These are phyloP conservation scores for Epinotia brunnichana DNA, from an alignment of 2,888 invertebrate genomes.

Conservation along the genomic window DNA sequence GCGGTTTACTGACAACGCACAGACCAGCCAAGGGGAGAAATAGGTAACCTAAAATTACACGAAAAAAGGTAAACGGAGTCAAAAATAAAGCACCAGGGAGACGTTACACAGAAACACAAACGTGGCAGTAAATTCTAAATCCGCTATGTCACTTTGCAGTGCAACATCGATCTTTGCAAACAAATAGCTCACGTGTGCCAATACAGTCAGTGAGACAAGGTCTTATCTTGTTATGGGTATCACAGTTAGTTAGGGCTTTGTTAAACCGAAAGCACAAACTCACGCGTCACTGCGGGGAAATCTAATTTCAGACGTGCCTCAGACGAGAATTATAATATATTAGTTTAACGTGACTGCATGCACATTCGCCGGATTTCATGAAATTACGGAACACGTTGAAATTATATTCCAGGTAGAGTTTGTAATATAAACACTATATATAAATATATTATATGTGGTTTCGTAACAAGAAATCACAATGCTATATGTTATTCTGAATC, in stretches of 20 bases:
- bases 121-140: not conserved
- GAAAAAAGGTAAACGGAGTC: too few species aligned
- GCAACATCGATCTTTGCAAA: constrained; percentile 12
- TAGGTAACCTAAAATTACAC: too few species aligned
- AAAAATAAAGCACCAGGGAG: not conserved
- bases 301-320: constrained; percentile 23
- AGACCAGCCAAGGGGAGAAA: too few species aligned
- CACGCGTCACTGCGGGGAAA: constrained; percentile 16
- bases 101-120: not conserved
- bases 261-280: not conserved
- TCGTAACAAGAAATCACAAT: too few species aligned
- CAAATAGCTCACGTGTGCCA: not conserved
- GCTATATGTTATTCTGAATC: too few species aligned
- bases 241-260: not conserved
- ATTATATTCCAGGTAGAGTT: not conserved
- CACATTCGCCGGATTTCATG: constrained; percentile 3
- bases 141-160: not conserved
- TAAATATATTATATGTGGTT: too few species aligned
- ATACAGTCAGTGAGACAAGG: not conserved
- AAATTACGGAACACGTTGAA: not conserved
- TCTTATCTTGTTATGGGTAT: not conserved
- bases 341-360: constrained; percentile 12
- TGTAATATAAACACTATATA: too few species aligned
- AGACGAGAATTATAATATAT: not conserved
- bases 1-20: too few species aligned